Evolutionary conservation across 2,113 vertebrate species (phyloP).

Genomic region (Pseudolaguvia tuberculata): DNA sequence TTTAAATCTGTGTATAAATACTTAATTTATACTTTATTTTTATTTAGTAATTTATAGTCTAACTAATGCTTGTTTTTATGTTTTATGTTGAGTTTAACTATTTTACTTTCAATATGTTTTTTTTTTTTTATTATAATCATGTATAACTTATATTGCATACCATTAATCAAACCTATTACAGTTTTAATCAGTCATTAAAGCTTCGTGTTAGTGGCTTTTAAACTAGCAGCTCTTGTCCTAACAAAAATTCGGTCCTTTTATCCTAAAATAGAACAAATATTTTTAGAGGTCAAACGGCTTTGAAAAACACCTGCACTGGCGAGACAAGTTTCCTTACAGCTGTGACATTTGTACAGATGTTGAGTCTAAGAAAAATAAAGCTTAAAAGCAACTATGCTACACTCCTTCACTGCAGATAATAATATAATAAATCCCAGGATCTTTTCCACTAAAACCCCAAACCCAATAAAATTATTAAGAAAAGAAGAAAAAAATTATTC

Average conservation of each 20-base stretch:
- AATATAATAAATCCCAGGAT: conserved; percentile 28
- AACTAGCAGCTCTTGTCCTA: conserved; percentile 39
- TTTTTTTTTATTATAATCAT: background rate
- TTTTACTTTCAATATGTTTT: background rate
- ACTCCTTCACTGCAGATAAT: conserved; percentile 28
- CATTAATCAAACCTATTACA: conserved; percentile 1
- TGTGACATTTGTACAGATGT: conserved; percentile 56
- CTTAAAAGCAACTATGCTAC: conserved; percentile 38
- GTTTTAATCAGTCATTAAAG: conserved; percentile 3
- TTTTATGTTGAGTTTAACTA: background rate
- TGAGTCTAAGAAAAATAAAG: conserved; percentile 45
- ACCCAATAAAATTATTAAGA: conserved; percentile 22
- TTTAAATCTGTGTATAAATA: background rate
- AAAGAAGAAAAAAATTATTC: conserved; percentile 12
- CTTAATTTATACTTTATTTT: too few species aligned
- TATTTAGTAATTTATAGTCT: too few species aligned
- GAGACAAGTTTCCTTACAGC: conserved; percentile 52
- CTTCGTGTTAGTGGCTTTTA: conserved; percentile 2
- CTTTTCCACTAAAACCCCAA: conserved; percentile 16
- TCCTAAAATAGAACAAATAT: conserved; percentile 46
- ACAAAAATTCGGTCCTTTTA: conserved; percentile 53
- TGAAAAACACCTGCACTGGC: conserved; percentile 47
- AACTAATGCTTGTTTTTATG: background rate
- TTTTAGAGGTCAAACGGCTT: conserved; percentile 20
- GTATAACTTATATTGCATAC: background rate